Base-by-base conservation (phyloP, 2,113 vertebrate genomes). In the Callaeas wilsoni region DNA sequence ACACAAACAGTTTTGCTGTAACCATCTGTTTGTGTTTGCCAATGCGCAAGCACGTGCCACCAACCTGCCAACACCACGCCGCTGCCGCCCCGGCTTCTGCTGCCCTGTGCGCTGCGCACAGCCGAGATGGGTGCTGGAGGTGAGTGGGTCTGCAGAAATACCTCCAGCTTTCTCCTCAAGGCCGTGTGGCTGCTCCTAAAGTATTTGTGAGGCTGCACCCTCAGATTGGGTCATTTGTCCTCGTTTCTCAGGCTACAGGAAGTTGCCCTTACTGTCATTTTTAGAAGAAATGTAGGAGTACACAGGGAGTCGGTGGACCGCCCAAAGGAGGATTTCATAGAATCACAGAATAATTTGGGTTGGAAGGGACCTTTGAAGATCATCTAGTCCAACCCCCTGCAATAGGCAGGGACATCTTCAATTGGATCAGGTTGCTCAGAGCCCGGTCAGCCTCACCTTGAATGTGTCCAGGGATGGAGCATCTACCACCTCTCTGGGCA, bases 41-140 rank as follows among this genome's bases (percentile, higher is more conserved):
- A 44, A 6, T 10, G 62, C 29, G 50, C 69, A 80, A 69, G 49
- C 79, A 60, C 6, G 1, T 59, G 75, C 71, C 63, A 46, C 55
- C 50, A 16, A 25, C 30, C 59, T 37, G 59, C 85, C 81, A 71
- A 26, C 6, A 15, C 6, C 75, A 29, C 30, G 7, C 3, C n/a
- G 7, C 12, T 6, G 1, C 70, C 41, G 65, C 37, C 9, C n/a
- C 4, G 7, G 4, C 33, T 18, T 2, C 52, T 49, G 32, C 26
- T 16, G 56, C 84, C 55, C 59, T 5, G 3, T 14, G 39, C n/a
- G 7, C 19, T 9, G 32, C 32, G 11, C 44, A 5, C 5, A 0
- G 4, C 55, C 41, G 0, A 18, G 23, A 8, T 0, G 14, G 0
- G 3, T 2, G 12, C 65, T 14, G 57, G 30, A 55, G 33, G 23